Percentiles rank a stretch among this genome's conserved stretches.
Conservation (phyloP, 2,888 invertebrate species). For the Prosapia bicincta region DNA sequence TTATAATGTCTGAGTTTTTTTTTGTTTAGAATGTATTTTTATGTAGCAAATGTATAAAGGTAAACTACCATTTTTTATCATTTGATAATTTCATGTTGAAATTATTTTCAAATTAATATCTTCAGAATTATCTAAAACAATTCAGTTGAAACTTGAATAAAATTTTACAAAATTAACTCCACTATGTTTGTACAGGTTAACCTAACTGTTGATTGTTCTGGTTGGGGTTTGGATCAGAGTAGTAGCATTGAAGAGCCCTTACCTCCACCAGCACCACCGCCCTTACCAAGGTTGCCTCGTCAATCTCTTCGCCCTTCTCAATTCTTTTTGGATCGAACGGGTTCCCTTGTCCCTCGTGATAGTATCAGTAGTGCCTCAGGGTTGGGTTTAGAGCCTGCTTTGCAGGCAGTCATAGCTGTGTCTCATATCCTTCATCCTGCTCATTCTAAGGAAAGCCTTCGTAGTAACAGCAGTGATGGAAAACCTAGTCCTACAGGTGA, state of each 20-base stretch:
- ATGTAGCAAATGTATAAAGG: too few species aligned
- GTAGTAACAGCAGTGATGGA: slow-evolving; percentile 42
- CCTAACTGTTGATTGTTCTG: slow-evolving; percentile 46
- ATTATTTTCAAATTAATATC: too few species aligned
- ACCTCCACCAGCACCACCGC: slow-evolving; percentile 30
- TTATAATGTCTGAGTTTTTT: too few species aligned
- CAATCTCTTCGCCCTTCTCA: slow-evolving; percentile 26
- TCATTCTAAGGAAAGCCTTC: slow-evolving; percentile 44
- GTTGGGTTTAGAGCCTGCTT: slow-evolving; percentile 43
- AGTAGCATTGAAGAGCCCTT: slow-evolving; percentile 34
- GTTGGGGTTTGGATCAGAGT: slow-evolving; percentile 30
- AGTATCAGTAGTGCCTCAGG: slow-evolving; percentile 41
- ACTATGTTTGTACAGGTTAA: slow-evolving; percentile 43
- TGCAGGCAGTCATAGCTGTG: slow-evolving; percentile 43
- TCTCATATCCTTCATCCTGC: slow-evolving; percentile 43
- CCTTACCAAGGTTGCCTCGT: slow-evolving; percentile 33
- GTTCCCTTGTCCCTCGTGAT: slow-evolving; percentile 37
- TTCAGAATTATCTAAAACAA: too few species aligned
- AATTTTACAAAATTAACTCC: neutral
- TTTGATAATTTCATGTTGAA: too few species aligned
- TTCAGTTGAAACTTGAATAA: too few species aligned
- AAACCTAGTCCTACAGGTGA: slow-evolving; percentile 38
- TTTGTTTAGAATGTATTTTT: too few species aligned
- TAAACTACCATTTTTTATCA: too few species aligned
- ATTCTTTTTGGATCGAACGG: slow-evolving; percentile 33